Base-by-base conservation (phyloP, 2,113 vertebrate species). In the Electrona antarctica region DNA sequence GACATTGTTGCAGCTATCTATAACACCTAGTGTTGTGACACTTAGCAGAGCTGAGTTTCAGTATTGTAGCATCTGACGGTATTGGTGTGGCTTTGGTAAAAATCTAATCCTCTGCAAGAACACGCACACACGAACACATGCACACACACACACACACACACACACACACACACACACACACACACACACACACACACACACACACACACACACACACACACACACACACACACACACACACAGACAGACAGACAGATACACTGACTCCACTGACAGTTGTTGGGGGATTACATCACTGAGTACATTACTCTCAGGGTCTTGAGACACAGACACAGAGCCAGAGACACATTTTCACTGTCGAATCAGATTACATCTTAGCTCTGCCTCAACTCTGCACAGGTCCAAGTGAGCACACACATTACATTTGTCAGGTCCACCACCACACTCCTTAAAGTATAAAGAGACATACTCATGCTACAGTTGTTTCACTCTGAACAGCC, bases 281-380 rank as follows among this genome's bases (percentile, higher is more conserved):
- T 41, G 33, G 33, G 33, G 15, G 29, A 29, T 7, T 51, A 15
- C 28, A 47, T 4, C 63, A 46, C 63, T 4, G 45, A 80, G 46
- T 28, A 71, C 59, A 59, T 75, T 45, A 29, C 58, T 81, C 85
- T 89, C 84, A 77, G 85, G 85, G 76, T 71, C 60, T 77, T 14
- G n/a, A 64, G 48, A 48, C 64, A 59, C 71, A 41, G 33, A 62
- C n/a, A n/a, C 74, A 66, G n/a, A 76, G 51, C 56, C 64, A 69
- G 52, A 10, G 33, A 41, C 33, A 41, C 33, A 41, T 41, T 41
- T 2, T 41, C 33, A 41, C 33, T 41, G 33, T 41, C 33, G 33
- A 41, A 41, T 41, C 33, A 41, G 3, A 41, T 41, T 41, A 41
- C 33, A 41, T 41, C 5, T 41, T 6, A 41, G 33, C 33, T 41